phyloP scores from a whole-genome alignment of 2,888 invertebrate species.

The Pocota personata region DNA sequence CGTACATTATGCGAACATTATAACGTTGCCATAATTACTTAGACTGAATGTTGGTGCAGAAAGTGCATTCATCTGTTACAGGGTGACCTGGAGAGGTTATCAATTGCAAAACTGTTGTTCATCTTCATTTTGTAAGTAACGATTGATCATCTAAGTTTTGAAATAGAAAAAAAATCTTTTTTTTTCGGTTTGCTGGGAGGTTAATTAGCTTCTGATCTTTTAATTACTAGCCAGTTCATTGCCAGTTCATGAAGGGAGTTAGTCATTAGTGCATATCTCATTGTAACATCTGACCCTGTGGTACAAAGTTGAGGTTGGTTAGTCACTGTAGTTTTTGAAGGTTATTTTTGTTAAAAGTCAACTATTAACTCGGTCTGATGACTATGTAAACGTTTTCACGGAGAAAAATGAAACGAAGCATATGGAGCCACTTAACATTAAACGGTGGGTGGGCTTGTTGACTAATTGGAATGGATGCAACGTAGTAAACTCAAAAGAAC shows the following conservation, averaged over 20 bases:
- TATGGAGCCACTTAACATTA: no score
- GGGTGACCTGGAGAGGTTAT: conserved; percentile 26
- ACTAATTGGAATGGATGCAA: neutral
- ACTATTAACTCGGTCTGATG: neutral
- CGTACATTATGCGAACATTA: neutral
- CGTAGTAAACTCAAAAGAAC: neutral
- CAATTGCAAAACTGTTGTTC: neutral
- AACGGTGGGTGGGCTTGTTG: neutral
- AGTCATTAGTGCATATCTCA: neutral
- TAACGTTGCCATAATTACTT: neutral
- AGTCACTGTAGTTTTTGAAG: neutral
- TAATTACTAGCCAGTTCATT: neutral
- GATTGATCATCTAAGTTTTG: no score
- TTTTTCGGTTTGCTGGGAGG: neutral
- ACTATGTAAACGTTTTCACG: neutral
- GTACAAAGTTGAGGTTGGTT: neutral
- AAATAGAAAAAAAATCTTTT: no score
- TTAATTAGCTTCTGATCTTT: conserved; percentile 21
- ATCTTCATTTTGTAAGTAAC: no score
- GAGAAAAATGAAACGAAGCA: neutral
- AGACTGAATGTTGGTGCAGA: neutral
- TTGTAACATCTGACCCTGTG: neutral
- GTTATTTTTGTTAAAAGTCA: neutral
- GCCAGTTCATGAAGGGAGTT: neutral
- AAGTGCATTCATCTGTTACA: conserved; percentile 25